These are phyloP conservation scores for Pelecanus crispus DNA, from an alignment of 2,113 vertebrate species.

Conservation along the genomic window DNA sequence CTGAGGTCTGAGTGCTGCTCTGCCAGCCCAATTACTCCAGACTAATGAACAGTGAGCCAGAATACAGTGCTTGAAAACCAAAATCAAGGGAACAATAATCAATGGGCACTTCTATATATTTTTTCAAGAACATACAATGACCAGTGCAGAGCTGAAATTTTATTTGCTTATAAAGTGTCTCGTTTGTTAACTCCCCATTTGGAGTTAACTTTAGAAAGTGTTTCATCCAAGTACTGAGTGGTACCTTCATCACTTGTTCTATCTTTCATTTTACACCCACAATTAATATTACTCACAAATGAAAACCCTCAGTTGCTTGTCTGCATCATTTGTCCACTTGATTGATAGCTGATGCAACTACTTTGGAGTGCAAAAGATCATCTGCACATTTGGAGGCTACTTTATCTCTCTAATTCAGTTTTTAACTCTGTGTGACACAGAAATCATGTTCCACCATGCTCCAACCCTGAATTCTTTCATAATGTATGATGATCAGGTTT, in stretches of 20 bases:
- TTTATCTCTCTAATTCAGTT: not conserved
- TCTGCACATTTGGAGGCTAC: not conserved
- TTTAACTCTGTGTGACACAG: not conserved
- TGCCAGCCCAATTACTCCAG: not conserved
- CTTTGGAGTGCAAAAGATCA: not conserved
- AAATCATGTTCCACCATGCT: not conserved
- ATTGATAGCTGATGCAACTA: slow-evolving; percentile 32
- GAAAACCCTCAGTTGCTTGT: not conserved
- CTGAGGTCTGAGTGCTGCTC: not conserved
- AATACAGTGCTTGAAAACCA: not conserved
- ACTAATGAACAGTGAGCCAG: not conserved
- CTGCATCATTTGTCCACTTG: slow-evolving; percentile 15
- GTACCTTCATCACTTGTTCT: slow-evolving; percentile 10
- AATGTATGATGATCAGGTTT: not conserved
- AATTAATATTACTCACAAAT: slow-evolving; percentile 39
- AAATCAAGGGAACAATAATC: not conserved
- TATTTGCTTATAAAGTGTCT: not conserved
- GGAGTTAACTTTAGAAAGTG: not conserved
- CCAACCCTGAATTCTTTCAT: not conserved
- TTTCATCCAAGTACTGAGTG: not conserved
- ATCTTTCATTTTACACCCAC: slow-evolving; percentile 53
- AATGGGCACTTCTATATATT: not conserved
- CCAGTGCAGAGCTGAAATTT: not conserved
- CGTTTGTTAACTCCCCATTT: not conserved
- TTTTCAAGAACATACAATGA: not conserved